A percentile compares a stretch with the other conserved stretches of the same genome.
Evolutionary conservation across 2,888 invertebrate species (phyloP).

Genomic region (Eledone cirrhosa): DNA sequence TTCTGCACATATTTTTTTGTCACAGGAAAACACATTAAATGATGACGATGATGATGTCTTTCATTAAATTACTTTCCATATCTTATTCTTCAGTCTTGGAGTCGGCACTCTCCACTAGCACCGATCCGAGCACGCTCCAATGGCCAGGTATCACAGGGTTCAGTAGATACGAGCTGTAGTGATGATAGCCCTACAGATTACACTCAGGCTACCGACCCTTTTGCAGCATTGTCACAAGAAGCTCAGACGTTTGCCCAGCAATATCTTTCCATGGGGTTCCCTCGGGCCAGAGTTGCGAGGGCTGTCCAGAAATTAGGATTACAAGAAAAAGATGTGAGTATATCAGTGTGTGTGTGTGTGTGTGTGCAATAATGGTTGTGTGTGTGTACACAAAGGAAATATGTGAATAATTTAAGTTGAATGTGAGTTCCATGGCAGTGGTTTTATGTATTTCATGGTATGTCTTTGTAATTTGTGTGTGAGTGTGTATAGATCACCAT

Average conservation of each 20-base stretch:
- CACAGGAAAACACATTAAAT: no score
- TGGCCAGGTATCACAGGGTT: conserved; percentile 31
- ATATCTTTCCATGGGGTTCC: conserved; percentile 89
- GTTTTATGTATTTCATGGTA: no score
- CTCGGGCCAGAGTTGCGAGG: conserved; percentile 80
- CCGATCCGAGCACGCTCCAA: conserved; percentile 28
- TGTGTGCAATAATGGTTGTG: no score
- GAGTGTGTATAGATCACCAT: no score
- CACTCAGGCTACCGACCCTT: conserved; percentile 48
- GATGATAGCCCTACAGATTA: conserved; percentile 32
- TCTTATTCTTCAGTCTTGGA: conserved; percentile 21
- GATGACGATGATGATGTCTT: no score
- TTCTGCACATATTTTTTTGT: no score
- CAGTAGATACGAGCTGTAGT: conserved; percentile 23
- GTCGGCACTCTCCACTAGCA: conserved; percentile 28
- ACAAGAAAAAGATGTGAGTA: conserved; percentile 83
- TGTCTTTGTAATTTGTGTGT: no score
- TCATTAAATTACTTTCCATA: neutral
- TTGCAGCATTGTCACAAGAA: conserved; percentile 68
- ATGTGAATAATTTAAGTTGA: no score
- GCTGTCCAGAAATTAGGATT: conserved; percentile 81
- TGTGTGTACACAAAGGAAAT: no score
- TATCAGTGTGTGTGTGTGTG: no score
- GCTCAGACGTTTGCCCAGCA: conserved; percentile 77
- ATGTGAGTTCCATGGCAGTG: no score